phyloP scores from a whole-genome alignment of 1,140 invertebrate species.

The Hyles euphorbiae region DNA sequence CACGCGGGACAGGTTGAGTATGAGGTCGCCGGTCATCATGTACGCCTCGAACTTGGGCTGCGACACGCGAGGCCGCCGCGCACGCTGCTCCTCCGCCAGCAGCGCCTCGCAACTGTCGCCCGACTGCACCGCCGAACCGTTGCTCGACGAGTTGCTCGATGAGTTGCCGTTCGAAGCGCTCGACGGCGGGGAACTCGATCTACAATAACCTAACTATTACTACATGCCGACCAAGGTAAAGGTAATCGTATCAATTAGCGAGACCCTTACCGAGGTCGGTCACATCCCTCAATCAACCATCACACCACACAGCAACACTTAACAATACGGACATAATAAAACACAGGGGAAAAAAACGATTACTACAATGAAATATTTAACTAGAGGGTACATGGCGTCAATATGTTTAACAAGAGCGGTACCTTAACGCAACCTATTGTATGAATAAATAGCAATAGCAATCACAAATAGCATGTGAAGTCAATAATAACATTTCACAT shows the following conservation, averaged over 20 bases:
- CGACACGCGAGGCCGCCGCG: slow-evolving; percentile 34
- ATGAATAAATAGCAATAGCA: no score
- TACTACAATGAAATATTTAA: background rate
- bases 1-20: slow-evolving; percentile 91
- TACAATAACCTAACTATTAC: slow-evolving; percentile 12
- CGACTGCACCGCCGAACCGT: slow-evolving; percentile 57
- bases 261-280: no score
- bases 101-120: slow-evolving; percentile 65
- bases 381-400: background rate
- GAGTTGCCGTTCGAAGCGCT: slow-evolving; percentile 58
- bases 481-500: no score
- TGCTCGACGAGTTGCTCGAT: slow-evolving; percentile 59
- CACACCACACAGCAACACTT: no score
- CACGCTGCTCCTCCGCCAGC: slow-evolving; percentile 32
- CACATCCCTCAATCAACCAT: no score
- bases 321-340: no score
- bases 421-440: no score
- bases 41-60: slow-evolving; percentile 88
- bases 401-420: no score
- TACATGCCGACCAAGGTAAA: no score
- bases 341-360: no score
- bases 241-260: no score
- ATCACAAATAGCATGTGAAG: no score
- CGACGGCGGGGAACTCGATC: slow-evolving; percentile 49
- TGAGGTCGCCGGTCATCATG: slow-evolving; percentile 98